Evolutionary conservation across 2,888 invertebrate genomes (phyloP).

Genomic region (Drosophila multiciliata): DNA sequence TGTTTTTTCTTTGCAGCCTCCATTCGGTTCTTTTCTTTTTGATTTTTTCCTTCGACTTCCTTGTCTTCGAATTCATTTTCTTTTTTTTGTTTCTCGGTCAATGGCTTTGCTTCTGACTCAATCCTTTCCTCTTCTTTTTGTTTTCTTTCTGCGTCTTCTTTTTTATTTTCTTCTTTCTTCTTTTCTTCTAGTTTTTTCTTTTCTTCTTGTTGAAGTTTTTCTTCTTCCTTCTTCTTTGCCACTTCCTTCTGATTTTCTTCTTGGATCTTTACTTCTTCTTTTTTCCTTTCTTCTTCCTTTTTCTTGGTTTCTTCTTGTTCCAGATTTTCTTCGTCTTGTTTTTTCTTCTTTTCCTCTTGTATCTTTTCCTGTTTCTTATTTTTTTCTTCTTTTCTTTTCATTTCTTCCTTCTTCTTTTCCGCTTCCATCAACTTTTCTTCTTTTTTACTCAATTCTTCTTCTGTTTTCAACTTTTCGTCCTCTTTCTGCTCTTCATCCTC

Average conservation of each 20-base stretch:
- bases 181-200: constrained; percentile 3
- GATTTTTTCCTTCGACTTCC: background rate
- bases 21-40: constrained; percentile 44
- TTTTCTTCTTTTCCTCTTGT: too few species aligned
- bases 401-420: background rate
- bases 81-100: background rate
- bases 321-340: background rate
- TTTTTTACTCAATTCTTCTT: background rate
- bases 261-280: background rate
- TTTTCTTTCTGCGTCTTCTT: constrained; percentile 16
- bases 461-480: background rate
- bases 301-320: background rate
- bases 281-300: background rate
- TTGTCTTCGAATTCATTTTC: constrained; percentile 12
- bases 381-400: background rate
- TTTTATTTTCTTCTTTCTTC: constrained; percentile 1
- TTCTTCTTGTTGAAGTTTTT: constrained; percentile 13
- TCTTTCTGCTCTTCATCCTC: background rate
- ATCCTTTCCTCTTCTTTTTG: constrained; percentile 47
- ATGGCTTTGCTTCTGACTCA: background rate
- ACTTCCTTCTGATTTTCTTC: background rate
- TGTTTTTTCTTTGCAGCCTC: constrained; percentile 17
- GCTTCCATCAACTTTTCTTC: background rate
- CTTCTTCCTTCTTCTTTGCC: constrained; percentile 41
- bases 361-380: background rate